phyloP scores from a whole-genome alignment of 1,140 invertebrate species.

The Heliothis subflexa region DNA sequence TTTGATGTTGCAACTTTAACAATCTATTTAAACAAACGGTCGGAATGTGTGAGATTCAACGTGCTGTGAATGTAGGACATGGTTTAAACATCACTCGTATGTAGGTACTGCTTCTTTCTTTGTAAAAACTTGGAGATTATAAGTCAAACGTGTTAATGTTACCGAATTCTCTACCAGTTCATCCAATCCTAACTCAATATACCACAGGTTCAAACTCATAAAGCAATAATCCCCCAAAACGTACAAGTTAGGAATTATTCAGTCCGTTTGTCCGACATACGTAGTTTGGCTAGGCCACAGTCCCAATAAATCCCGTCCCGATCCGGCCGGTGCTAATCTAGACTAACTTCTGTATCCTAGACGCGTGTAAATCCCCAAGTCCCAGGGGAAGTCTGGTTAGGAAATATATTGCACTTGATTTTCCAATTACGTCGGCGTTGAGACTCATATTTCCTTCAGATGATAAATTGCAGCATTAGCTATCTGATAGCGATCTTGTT shows the following conservation, averaged over 20 bases:
- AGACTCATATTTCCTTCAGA: slow-evolving; percentile 71
- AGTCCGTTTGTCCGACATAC: slow-evolving; percentile 7
- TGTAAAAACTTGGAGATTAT: too few species aligned
- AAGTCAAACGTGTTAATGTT: too few species aligned
- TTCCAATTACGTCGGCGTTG: slow-evolving; percentile 76
- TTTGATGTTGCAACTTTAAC: background rate
- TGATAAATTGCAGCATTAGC: slow-evolving; percentile 63
- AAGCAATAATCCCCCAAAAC: background rate
- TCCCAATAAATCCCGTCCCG: slow-evolving; percentile 52
- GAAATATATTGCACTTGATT: slow-evolving; percentile 74
- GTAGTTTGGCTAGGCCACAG: slow-evolving; percentile 31
- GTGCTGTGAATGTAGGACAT: background rate
- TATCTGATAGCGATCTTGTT: slow-evolving; percentile 43
- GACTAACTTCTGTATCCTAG: slow-evolving; percentile 59
- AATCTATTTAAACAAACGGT: slow-evolving; percentile 9
- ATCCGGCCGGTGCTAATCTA: slow-evolving; percentile 57
- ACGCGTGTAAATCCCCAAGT: slow-evolving; percentile 66
- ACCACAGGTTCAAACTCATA: background rate
- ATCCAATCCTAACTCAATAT: background rate
- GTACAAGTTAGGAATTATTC: background rate
- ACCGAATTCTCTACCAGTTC: too few species aligned
- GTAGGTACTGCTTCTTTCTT: too few species aligned
- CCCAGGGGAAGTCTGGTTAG: slow-evolving; percentile 52
- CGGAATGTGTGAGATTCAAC: background rate
- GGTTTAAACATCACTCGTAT: too few species aligned